These are phyloP conservation scores for Stercorarius parasiticus DNA, from an alignment of 2,113 vertebrate species.

Conservation along the genomic window DNA sequence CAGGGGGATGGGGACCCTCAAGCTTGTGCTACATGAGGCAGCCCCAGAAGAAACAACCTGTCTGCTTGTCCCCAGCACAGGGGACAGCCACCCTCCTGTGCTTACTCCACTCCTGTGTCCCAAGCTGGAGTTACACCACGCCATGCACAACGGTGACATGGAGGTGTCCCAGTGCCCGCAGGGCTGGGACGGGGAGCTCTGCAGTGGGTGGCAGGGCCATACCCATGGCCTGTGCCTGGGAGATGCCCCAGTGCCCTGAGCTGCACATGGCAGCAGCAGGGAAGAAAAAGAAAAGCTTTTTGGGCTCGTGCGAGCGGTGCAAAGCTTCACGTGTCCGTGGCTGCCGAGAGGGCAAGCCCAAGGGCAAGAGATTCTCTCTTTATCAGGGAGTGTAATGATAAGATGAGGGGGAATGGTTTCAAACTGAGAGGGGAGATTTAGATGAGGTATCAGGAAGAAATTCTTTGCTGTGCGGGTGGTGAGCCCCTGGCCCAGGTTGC, in stretches of 20 bases:
- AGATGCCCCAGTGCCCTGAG: accelerated
- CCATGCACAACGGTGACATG: accelerated
- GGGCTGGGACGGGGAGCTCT: background rate
- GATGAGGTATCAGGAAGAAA: too few species aligned
- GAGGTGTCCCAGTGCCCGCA: accelerated
- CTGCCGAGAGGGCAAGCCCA: background rate
- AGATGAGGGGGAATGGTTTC: too few species aligned
- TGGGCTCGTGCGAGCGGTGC: accelerated
- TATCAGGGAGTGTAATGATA: too few species aligned
- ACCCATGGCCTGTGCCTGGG: background rate
- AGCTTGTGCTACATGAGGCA: background rate
- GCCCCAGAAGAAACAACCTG: background rate
- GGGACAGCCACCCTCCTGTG: background rate
- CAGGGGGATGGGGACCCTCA: background rate
- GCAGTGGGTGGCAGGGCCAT: background rate
- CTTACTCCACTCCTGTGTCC: background rate
- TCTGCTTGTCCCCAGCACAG: background rate
- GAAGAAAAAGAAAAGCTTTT: background rate
- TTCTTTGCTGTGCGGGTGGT: too few species aligned
- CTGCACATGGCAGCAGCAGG: accelerated
- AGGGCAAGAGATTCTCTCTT: background rate
- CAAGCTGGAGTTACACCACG: background rate
- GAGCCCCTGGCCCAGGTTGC: too few species aligned
- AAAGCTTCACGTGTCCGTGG: accelerated
- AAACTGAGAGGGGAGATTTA: too few species aligned